Percentiles rank a stretch among this genome's conserved stretches.
phyloP scores from a whole-genome alignment of 2,113 vertebrate species.

The Xenotilapia flavipinnis region DNA sequence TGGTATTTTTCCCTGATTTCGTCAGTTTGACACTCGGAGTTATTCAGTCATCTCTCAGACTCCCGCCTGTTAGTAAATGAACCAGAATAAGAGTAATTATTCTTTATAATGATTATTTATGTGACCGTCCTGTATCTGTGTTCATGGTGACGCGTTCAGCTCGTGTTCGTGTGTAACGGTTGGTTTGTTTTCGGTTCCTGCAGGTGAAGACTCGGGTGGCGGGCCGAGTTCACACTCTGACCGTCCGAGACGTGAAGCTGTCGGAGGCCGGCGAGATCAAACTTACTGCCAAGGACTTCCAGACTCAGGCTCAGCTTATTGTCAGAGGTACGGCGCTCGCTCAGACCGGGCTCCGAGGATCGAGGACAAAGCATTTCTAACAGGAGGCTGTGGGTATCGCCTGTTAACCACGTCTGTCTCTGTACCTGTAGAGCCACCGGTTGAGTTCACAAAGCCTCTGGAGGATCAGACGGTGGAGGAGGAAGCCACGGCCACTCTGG shows the following conservation, averaged over 20 bases:
- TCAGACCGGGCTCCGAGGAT: rapidly evolving
- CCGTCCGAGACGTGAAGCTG: constrained; percentile 84
- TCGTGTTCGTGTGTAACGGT: neutral
- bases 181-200: neutral
- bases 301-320: constrained; percentile 84
- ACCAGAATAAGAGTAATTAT: neutral
- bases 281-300: constrained; percentile 88
- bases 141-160: neutral
- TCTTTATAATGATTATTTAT: neutral
- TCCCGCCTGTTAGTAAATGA: neutral
- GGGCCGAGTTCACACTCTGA: constrained; percentile 84
- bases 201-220: constrained; percentile 87
- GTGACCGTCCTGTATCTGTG: neutral
- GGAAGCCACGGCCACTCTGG: constrained; percentile 84
- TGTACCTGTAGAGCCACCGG: constrained; percentile 79
- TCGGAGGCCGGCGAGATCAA: constrained; percentile 87
- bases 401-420: neutral
- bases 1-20: neutral
- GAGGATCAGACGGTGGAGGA: constrained; percentile 98
- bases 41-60: neutral
- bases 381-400: neutral
- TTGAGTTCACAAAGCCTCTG: constrained; percentile 93
- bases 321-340: constrained; percentile 77
- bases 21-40: neutral
- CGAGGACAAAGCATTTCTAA: neutral